A percentile compares a stretch with the other conserved stretches of the same genome.
These are phyloP conservation scores for Xiphydria camelus DNA, from an alignment of 2,888 invertebrate species.

Conservation along the genomic window DNA sequence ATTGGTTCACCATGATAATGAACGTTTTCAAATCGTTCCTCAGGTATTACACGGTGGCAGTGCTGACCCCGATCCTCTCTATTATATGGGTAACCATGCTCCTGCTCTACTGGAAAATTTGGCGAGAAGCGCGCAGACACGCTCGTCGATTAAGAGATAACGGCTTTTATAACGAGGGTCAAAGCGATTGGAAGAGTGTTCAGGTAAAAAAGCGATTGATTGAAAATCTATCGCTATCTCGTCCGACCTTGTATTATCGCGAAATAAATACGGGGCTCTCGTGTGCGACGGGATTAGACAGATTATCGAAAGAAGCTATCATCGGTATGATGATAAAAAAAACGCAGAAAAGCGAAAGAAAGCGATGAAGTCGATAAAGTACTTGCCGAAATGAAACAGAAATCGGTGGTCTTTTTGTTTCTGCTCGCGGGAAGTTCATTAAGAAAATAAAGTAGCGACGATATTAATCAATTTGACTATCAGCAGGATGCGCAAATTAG, in stretches of 20 bases:
- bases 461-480: too few relatives aligned
- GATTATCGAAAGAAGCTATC: too few relatives aligned
- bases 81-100: conserved; percentile 77
- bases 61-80: conserved; percentile 73
- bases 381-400: too few relatives aligned
- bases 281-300: not conserved
- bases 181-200: conserved; percentile 72
- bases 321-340: too few relatives aligned
- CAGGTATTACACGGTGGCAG: conserved; percentile 39
- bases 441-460: too few relatives aligned
- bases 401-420: too few relatives aligned
- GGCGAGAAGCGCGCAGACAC: conserved; percentile 76
- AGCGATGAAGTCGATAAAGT: too few relatives aligned
- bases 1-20: too few relatives aligned
- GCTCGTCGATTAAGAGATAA: conserved; percentile 68
- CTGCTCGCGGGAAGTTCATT: too few relatives aligned
- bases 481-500: too few relatives aligned
- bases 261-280: not conserved
- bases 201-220: conserved; percentile 69
- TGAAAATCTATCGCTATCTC: not conserved
- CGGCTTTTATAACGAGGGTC: conserved; percentile 61
- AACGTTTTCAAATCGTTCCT: too few relatives aligned
- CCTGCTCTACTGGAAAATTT: conserved; percentile 76
- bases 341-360: too few relatives aligned
- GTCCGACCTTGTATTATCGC: not conserved